Evolutionary conservation across 1,140 invertebrate species (phyloP), one percentile per base, ranked within the genome.

Genomic region (Drosophila murphyi): DNA sequence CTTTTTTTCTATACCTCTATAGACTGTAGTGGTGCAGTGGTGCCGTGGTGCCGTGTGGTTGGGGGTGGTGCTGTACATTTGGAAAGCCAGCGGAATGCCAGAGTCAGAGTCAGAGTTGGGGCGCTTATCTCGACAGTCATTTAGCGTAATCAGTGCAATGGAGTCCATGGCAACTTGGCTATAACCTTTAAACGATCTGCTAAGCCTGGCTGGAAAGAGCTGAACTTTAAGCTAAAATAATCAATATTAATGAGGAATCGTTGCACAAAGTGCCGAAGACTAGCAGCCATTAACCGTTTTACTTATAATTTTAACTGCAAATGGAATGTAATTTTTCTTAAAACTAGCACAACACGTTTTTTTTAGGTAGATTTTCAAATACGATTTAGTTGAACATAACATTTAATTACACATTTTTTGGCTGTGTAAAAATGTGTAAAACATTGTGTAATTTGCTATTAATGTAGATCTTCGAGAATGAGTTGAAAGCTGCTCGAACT

Each of bases 131-230:
- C 65, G 57, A 56, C 74, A 78, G 67, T 82, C 78, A 83, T 86
- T 87, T 86, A 81, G 82, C 61, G 70, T 86, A 87, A 86, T 87
- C 82, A 86, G 71, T 70, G 75, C 56, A 43, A 43, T 43, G 39
- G 39, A 43, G 39, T 20, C 37, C 7, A 8, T 39, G 37, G 7
- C 10, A 8, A 39, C 39, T 43, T 43, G 39, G 39, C 39, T 43
- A n/a, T 43, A 43, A 43, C 39, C 39, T 43, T 43, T 43, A n/a
- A n/a, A 12, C 57, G 45, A 10, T 3, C 43, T 5, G 55, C 45
- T 61, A 35, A 20, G 12, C 39, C 41, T 43, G n/a, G 37, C 5
- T 7, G 39, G 29, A 20, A 32, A 7, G 7, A 32, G 28, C 20
- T 3, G 35, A 52, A 32, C 31, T 12, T 31, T 4, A 20, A 10